Percentiles rank a stretch among this genome's conserved stretches.
Conservation (phyloP, 2,113 vertebrate species). For the Oenanthe oenanthe region DNA sequence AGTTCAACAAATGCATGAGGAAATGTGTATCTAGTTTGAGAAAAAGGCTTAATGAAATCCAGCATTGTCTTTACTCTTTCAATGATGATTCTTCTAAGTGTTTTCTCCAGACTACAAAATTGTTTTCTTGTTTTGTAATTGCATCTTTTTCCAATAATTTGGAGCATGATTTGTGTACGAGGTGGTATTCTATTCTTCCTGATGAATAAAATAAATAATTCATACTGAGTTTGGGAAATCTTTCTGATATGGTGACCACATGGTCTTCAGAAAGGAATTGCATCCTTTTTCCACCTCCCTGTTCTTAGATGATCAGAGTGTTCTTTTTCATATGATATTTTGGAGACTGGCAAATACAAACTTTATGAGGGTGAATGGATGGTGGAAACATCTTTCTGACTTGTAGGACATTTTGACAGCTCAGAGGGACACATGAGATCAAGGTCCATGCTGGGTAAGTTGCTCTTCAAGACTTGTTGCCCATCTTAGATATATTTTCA, state of each 20-base stretch:
- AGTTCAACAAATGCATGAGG: neutral
- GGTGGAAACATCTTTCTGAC: neutral
- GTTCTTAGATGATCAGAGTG: neutral
- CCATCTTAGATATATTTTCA: neutral
- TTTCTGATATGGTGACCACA: neutral
- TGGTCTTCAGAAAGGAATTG: neutral
- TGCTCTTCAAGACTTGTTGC: neutral
- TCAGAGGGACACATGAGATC: neutral
- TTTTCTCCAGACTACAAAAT: neutral
- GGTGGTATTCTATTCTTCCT: neutral
- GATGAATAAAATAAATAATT: neutral
- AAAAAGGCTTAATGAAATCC: neutral
- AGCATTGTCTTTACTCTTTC: neutral
- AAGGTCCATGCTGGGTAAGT: neutral
- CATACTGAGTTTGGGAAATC: neutral
- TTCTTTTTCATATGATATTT: neutral
- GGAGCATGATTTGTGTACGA: neutral
- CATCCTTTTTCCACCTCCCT: neutral
- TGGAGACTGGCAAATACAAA: neutral
- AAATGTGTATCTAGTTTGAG: neutral
- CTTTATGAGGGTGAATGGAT: neutral
- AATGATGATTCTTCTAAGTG: neutral
- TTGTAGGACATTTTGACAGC: neutral
- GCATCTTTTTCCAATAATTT: neutral
- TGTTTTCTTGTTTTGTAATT: neutral